Evolutionary conservation across 2,888 invertebrate genomes (phyloP).

Genomic region (Drosophila multiciliata): DNA sequence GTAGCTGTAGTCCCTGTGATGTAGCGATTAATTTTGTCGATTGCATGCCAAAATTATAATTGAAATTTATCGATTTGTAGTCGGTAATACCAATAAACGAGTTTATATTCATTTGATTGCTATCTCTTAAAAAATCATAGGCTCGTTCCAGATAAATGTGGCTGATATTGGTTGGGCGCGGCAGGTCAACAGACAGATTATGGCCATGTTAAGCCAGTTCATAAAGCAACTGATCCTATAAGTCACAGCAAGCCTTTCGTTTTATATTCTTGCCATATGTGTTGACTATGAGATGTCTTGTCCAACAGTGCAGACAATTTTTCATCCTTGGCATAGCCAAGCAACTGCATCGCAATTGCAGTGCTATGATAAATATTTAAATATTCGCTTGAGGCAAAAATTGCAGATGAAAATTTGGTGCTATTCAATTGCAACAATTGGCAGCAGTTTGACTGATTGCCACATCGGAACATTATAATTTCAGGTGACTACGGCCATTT

Average conservation of each 20-base stretch:
- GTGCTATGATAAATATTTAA: slow-evolving; percentile 1
- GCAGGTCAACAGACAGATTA: slow-evolving; percentile 65
- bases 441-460: background rate
- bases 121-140: slow-evolving; percentile 40
- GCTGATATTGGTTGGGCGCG: slow-evolving; percentile 52
- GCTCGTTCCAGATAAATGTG: slow-evolving; percentile 73
- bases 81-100: slow-evolving; percentile 38
- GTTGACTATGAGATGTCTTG: slow-evolving; percentile 67
- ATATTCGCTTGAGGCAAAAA: background rate
- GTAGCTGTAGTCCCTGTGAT: slow-evolving; percentile 60
- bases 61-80: slow-evolving; percentile 30
- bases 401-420: background rate
- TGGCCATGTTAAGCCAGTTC: slow-evolving; percentile 61
- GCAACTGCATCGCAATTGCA: slow-evolving; percentile 23
- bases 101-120: slow-evolving; percentile 28
- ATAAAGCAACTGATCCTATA: slow-evolving; percentile 60
- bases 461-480: background rate
- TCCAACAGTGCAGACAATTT: slow-evolving; percentile 50
- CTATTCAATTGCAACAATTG: background rate
- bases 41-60: slow-evolving; percentile 45
- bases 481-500: background rate
- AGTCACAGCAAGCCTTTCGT: background rate
- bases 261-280: slow-evolving; percentile 55
- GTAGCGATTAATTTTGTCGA: slow-evolving; percentile 20
- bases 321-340: slow-evolving; percentile 20